Base-by-base conservation (phyloP, 2,113 vertebrate species). In the Lagopus muta region DNA sequence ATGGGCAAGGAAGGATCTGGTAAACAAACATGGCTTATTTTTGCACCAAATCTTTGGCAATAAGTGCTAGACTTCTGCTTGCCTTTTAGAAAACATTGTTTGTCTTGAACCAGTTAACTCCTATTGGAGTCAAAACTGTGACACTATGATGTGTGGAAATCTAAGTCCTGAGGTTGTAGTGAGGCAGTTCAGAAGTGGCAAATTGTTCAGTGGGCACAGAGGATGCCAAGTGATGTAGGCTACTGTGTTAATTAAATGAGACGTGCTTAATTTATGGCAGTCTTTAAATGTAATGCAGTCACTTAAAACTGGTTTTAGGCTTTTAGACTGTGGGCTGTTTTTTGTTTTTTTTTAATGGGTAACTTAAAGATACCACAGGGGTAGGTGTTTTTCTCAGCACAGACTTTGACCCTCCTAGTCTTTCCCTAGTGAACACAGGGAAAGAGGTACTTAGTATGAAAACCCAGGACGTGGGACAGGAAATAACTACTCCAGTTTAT, bases 191-290 rank as follows among this genome's bases (percentile, higher is more conserved):
- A 83, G 76, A 58, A 82, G 60, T 66, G 75, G 25, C 1, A 2
- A 54, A 16, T 42, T 0, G 0, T 22, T 70, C 1, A 0, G 0
- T 47, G 32, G 50, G 55, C 82, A 28, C 48, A 80, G 83, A 61
- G 67, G 17, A 28, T 93, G 19, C 19, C 28, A 47, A 24, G 40
- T 54, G 36, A 4, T 64, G 15, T 2, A 6, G 27, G 32, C 21
- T 50, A 7, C 3, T 1, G 47, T 30, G 19, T 57, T 64, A 52
- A 25, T 61, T 61, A 4, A 32, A 32, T 25, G 55, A 57, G 62
- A 81, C 5, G 8, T 21, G 4, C 22, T 38, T 15, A 11, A 28
- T 72, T 74, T 76, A 66, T 72, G 77, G 17, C 58, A 73, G 48
- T 34, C 52, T 84, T 67, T 60, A 70, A 40, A 34, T 15, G 11